A percentile compares a stretch with the other conserved stretches of the same genome.
Evolutionary conservation across 2,113 vertebrate species (phyloP).

Genomic region (Tragelaphus imberbis): DNA sequence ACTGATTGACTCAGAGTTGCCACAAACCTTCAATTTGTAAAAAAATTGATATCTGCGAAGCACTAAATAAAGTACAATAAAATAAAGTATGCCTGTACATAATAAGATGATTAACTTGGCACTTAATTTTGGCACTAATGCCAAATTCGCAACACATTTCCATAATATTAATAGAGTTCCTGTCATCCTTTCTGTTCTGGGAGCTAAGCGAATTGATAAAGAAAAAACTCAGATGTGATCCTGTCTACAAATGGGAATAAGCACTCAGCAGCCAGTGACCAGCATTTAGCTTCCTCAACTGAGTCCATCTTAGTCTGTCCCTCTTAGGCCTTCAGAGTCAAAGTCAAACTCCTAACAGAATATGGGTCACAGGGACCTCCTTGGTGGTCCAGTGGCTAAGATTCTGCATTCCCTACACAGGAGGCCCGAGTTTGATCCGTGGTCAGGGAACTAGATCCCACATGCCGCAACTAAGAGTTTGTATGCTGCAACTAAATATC

Average conservation of each 20-base stretch:
- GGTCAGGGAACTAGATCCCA: neutral
- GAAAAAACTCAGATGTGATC: neutral
- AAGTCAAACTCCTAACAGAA: neutral
- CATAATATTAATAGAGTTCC: neutral
- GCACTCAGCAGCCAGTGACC: neutral
- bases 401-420: neutral
- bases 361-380: neutral
- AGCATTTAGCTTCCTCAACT: neutral
- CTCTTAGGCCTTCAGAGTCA: neutral
- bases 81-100: neutral
- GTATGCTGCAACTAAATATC: neutral
- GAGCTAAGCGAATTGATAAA: neutral
- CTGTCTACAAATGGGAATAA: neutral
- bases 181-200: neutral
- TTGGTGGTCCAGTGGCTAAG: neutral
- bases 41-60: neutral
- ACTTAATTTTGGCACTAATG: no score
- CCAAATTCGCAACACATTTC: neutral
- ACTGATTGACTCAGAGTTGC: neutral
- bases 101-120: neutral
- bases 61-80: neutral
- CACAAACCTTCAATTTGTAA: neutral
- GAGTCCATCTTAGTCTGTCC: neutral
- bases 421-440: neutral
- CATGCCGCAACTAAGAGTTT: neutral